Evolutionary conservation across 2,888 invertebrate species (phyloP), one percentile per base, ranked within the genome.

Genomic region (Tupiocoris notatus): DNA sequence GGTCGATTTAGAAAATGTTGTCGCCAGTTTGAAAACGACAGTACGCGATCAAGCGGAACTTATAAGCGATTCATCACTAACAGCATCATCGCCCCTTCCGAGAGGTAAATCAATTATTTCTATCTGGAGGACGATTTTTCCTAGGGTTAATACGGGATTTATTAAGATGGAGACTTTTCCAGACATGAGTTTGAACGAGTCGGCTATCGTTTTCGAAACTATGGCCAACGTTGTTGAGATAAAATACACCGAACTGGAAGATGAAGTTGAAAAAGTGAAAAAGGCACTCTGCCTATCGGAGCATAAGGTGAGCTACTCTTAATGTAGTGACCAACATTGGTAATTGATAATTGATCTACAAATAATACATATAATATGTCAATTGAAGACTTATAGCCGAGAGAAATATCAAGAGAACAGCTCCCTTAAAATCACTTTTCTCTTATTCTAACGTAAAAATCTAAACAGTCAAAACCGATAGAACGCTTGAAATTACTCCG

Each of bases 141-240:
- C 54, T 54, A 12, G 12, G 12, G 54, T 7, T 54, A 7, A 7
- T 54, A 54, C 54, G 7, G 9, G 12, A 54, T 7, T 54, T 7
- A 54, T 54, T 7, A 54, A 54, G 9, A 54, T 54, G 12, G 12
- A 12, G 7, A 59, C 17, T 9, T 63, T 18, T 18, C 20, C 70
- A 70, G 70, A 70, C 24, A 2, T 70, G 59, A 70, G 70, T 24
- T 20, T 70, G 25, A 70, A 70, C 17, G 70, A 70, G 59, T 70
- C 70, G 9, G 70, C 70, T 12, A 70, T 70, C 9, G 22, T 16
- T 7, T 58, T 58, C 1, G 74, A 74, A 54, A 74, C 74, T n/a
- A 62, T 74, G 63, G 63, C 74, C 12, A 64, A 54, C n/a, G 64
- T 74, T 2, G 74, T 74, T 39, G 74, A 74, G 63, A 62, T 74